These are phyloP conservation scores for Zeus faber DNA, from an alignment of 2,113 vertebrate genomes.

Conservation along the genomic window DNA sequence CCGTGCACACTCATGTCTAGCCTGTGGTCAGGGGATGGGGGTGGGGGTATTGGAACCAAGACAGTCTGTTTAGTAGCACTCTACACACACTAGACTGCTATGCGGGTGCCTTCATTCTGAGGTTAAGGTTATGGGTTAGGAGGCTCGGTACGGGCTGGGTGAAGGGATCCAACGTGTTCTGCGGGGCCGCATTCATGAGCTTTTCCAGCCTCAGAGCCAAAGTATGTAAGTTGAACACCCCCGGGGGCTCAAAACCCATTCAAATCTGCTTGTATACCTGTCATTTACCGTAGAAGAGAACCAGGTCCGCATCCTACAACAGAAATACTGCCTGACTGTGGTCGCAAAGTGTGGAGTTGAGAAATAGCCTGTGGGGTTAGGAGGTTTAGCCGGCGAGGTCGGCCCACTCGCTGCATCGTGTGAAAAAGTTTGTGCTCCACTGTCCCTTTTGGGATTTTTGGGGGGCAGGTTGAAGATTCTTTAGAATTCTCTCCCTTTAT, in stretches of 20 bases:
- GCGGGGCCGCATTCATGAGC: neutral
- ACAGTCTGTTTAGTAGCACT: slow-evolving; percentile 19
- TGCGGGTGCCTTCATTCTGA: slow-evolving; percentile 41
- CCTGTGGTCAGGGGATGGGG: slow-evolving; percentile 48
- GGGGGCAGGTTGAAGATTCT: too few relatives aligned
- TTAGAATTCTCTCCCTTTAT: too few relatives aligned
- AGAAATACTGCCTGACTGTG: too few relatives aligned
- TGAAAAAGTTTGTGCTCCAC: too few relatives aligned
- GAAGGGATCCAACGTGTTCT: neutral
- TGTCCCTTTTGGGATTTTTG: too few relatives aligned
- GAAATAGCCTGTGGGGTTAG: too few relatives aligned
- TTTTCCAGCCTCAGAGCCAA: neutral
- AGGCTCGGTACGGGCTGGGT: slow-evolving; percentile 15
- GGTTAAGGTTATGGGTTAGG: slow-evolving; percentile 22
- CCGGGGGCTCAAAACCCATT: neutral
- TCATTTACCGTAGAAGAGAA: too few relatives aligned
- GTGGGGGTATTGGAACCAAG: slow-evolving; percentile 31
- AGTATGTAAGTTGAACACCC: neutral
- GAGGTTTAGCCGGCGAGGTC: too few relatives aligned
- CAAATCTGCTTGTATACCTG: neutral
- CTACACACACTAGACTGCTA: slow-evolving; percentile 18
- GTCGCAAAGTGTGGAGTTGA: too few relatives aligned
- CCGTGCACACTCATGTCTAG: slow-evolving; percentile 40
- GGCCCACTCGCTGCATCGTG: too few relatives aligned
- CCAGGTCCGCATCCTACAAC: too few relatives aligned